Conservation (phyloP, 2,113 vertebrate genomes). For the Oplegnathus fasciatus region DNA sequence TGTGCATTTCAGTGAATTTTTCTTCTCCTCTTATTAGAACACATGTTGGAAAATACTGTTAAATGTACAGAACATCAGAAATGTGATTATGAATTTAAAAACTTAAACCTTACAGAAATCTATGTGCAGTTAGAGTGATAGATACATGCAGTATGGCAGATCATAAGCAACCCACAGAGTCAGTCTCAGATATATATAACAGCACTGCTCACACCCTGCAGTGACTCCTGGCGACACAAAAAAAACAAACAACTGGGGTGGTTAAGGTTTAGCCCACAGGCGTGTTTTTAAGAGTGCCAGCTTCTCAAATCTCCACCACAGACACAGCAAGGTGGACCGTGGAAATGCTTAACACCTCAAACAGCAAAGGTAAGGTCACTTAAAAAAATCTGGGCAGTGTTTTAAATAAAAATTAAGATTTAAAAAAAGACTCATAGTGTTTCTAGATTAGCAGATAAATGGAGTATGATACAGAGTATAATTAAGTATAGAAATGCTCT, state of each 20-base stretch:
- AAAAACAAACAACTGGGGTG: not conserved
- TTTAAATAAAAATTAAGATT: not conserved
- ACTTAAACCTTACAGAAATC: not conserved
- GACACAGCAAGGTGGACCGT: not conserved
- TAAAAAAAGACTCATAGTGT: not conserved
- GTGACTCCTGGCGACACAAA: not conserved
- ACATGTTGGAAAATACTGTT: not conserved
- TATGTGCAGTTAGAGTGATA: not conserved
- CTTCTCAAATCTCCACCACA: not conserved
- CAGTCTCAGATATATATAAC: not conserved
- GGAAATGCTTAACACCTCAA: constrained; percentile 28
- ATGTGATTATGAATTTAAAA: not conserved
- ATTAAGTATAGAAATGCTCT: not conserved
- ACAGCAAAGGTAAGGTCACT: constrained; percentile 54
- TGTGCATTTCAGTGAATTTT: not conserved
- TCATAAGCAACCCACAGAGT: not conserved
- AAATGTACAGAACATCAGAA: not conserved
- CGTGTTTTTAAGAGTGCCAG: constrained; percentile 31
- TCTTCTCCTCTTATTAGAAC: not conserved
- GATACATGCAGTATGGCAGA: not conserved
- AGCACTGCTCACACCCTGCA: not conserved
- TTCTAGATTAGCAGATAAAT: not conserved
- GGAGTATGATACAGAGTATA: too few species aligned
- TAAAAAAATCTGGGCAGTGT: not conserved
- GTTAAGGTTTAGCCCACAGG: constrained; percentile 3